Conservation (phyloP, 2,888 invertebrate genomes). For the Elysia crispata region DNA sequence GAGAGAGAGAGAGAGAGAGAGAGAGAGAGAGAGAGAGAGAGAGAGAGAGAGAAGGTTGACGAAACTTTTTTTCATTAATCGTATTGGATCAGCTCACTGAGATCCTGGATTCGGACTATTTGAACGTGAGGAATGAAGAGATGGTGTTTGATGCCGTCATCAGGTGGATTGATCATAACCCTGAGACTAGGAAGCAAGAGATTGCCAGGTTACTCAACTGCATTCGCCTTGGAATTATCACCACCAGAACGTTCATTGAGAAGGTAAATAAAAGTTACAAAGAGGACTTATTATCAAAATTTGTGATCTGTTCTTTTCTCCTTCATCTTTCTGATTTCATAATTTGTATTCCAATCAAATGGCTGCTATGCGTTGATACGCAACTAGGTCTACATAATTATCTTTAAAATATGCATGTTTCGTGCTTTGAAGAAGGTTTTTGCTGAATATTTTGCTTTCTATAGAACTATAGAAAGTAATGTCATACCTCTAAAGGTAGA, state of each 20-base stretch:
- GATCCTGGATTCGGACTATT: constrained; percentile 70
- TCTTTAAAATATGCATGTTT: no score
- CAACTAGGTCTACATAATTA: no score
- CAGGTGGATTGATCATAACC: constrained; percentile 90
- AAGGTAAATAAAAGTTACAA: constrained; percentile 66
- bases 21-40: no score
- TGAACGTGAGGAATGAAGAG: constrained; percentile 76
- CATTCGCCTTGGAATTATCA: constrained; percentile 82
- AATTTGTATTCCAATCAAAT: neutral
- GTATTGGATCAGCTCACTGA: constrained; percentile 50
- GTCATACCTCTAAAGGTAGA: no score
- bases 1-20: no score
- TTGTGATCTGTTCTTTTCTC: no score
- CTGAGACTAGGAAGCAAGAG: constrained; percentile 84
- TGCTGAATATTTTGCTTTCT: no score
- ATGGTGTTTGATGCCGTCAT: constrained; percentile 79
- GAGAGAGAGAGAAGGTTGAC: neutral
- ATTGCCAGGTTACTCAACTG: constrained; percentile 82
- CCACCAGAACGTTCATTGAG: constrained; percentile 93
- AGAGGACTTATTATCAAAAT: no score
- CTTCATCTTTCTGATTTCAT: no score
- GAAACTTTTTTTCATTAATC: neutral
- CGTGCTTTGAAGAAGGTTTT: no score
- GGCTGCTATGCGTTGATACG: neutral
- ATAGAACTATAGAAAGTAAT: no score